Evolutionary conservation across 2,797 vertebrate species (phyloP), one percentile per base, ranked within the genome.

Genomic region (Bradypodion pumilum): DNA sequence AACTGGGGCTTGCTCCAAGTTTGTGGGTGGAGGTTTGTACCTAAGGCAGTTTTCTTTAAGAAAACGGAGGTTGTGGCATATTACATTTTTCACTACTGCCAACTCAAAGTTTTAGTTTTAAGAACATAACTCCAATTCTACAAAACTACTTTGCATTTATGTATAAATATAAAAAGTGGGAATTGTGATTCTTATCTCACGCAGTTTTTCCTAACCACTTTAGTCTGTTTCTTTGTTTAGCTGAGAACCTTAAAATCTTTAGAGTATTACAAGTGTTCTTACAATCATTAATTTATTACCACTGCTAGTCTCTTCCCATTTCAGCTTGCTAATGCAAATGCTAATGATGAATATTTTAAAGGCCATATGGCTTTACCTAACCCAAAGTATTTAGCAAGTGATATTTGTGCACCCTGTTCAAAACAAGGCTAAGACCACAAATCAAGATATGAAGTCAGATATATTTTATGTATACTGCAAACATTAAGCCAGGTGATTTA

Each of bases 401-500:
- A 78, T 60, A 86, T 88, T 87, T 90, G 1, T 8, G 75, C 29
- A 78, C 10, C 5, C 74, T 8, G 87, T 88, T 93, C 78, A 90
- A 91, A 32, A 42, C 1, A 93, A 87, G 87, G 91, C 0, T 88
- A 85, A 65, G 21, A 90, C 5, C 42, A 91, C 91, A 88, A 78
- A 72, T 21, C 81, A 70, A 92, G 90, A 40, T 77, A 92, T 87
- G 88, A 85, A 84, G 92, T 21, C 19, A 86, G 59, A 60, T 76
- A 87, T 76, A 42, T 88, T 92, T 93, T 91, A 88, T 86, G 42
- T 80, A 88, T 63, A 87, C 84, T 82, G 42, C 13, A 89, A 94
- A 91, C 12, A 86, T 88, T 90, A 90, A 93, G 84, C 29, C 65
- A 60, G 62, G n/a, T 89, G 0, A 91, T 90, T 93, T 89, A 93